Conservation (phyloP, 2,113 vertebrate species). For the Neodontobutis hainanensis region DNA sequence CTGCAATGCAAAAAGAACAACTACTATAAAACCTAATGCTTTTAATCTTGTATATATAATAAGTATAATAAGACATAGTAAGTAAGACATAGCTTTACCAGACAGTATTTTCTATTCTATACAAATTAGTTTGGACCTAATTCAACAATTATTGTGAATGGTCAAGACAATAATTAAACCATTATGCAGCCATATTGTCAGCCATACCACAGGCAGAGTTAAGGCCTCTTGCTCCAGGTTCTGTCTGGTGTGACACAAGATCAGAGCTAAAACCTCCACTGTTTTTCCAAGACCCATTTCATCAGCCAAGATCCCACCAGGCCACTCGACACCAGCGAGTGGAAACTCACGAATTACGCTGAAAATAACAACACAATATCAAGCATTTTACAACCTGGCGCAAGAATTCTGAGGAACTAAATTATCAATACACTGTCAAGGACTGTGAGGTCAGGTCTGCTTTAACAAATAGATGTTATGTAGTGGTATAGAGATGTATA, state of each 20-base stretch:
- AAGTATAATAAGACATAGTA: no score
- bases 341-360: slow-evolving; percentile 92
- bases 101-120: no score
- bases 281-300: slow-evolving; percentile 99
- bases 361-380: slow-evolving; percentile 1
- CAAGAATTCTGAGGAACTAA: no score
- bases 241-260: slow-evolving; percentile 88
- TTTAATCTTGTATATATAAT: no score
- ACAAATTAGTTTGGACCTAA: no score
- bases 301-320: slow-evolving; percentile 96
- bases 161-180: background rate
- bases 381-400: no score
- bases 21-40: background rate
- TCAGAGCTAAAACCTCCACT: slow-evolving; percentile 95
- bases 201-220: slow-evolving; percentile 87
- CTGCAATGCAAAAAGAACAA: slow-evolving; percentile 61
- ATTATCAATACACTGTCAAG: no score
- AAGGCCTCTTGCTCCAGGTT: slow-evolving; percentile 84
- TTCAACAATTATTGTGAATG: no score
- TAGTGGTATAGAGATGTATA: no score
- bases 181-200: background rate
- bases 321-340: slow-evolving; percentile 87
- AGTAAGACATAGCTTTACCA: no score
- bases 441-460: no score
- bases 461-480: no score